Conservation (phyloP, 2,797 vertebrate genomes). For the Iguana delicatissima region DNA sequence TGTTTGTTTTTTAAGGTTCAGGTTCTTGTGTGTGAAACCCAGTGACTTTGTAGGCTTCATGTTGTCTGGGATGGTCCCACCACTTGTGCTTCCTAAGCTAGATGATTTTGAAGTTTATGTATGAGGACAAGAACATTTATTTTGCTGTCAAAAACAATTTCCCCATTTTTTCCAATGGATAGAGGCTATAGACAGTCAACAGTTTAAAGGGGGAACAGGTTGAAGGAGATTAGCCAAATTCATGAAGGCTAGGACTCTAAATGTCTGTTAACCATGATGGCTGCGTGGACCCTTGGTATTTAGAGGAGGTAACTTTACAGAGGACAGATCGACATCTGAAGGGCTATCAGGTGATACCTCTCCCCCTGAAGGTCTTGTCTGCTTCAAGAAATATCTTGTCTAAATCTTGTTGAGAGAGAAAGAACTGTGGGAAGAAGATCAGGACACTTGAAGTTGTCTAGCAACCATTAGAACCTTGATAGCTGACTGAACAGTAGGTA, state of each 20-base stretch:
- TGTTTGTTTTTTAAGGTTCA: too few relatives aligned
- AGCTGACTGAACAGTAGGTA: too few relatives aligned
- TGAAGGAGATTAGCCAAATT: neutral
- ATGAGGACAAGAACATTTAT: neutral
- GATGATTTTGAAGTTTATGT: neutral
- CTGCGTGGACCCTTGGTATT: too few relatives aligned
- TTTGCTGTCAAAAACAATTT: neutral
- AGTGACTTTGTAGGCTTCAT: neutral
- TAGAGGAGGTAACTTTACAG: too few relatives aligned
- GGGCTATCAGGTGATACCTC: neutral
- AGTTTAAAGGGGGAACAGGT: neutral
- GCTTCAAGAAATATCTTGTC: neutral
- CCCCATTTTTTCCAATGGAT: neutral
- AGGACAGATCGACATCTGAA: neutral
- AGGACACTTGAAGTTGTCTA: too few relatives aligned
- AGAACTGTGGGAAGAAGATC: neutral
- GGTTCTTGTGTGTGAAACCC: neutral
- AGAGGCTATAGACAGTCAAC: neutral
- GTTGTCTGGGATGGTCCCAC: neutral
- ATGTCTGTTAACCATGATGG: too few relatives aligned
- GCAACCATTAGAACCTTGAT: too few relatives aligned
- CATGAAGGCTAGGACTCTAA: neutral
- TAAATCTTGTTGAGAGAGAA: neutral
- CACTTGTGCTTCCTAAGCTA: too few relatives aligned
- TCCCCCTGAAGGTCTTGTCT: neutral